Percentiles rank a stretch among this genome's conserved stretches.
phyloP scores from a whole-genome alignment of 2,797 vertebrate species.

The Aselliscus stoliczkanus region DNA sequence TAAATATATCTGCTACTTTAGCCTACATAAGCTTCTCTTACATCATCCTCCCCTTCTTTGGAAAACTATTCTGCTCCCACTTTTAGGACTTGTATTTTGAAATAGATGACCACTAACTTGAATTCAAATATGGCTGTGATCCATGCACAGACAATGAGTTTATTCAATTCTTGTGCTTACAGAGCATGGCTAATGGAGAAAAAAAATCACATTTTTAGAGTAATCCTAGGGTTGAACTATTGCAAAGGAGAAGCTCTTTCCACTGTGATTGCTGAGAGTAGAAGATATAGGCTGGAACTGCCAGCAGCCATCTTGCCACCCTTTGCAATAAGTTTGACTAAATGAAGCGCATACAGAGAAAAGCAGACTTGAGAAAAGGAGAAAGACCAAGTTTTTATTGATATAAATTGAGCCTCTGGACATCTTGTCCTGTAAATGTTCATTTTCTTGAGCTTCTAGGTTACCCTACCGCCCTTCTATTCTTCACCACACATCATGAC shows the following conservation, averaged over 20 bases:
- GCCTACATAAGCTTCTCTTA: not conserved
- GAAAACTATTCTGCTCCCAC: not conserved
- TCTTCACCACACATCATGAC: not conserved
- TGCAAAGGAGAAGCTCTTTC: not conserved
- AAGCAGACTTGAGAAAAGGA: not conserved
- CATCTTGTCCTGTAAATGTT: not conserved
- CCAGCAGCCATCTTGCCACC: not conserved
- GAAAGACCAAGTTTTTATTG: not conserved
- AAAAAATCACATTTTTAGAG: not conserved
- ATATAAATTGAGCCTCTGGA: not conserved
- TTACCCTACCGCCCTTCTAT: not conserved
- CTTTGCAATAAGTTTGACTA: not conserved
- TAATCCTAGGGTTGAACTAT: not conserved
- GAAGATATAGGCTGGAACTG: not conserved
- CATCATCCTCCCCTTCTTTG: not conserved
- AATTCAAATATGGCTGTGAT: not conserved
- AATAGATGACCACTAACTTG: not conserved
- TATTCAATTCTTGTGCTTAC: not conserved
- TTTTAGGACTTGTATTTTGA: not conserved
- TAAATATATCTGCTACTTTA: not conserved
- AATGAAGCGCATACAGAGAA: not conserved
- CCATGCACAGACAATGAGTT: not conserved
- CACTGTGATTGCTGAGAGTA: not conserved
- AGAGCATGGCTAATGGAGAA: not conserved
- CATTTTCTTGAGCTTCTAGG: not conserved